Evolutionary conservation across 1,140 invertebrate genomes (phyloP).

Genomic region (Melipona quadrifasciata): DNA sequence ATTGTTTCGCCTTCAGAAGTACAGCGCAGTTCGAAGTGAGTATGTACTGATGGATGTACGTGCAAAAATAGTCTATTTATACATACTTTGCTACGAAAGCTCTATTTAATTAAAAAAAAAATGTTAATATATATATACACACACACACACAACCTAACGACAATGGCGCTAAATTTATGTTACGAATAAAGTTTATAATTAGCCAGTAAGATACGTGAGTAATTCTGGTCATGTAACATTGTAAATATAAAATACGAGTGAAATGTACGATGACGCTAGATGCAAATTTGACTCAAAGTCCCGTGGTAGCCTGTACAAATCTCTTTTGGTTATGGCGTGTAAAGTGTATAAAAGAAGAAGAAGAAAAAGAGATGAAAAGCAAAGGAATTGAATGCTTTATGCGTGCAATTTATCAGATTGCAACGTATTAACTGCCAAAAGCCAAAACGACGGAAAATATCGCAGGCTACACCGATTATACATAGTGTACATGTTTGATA

Average conservation of each 20-base stretch:
- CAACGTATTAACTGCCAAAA: not conserved
- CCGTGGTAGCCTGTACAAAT: conserved; percentile 49
- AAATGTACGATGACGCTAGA: conserved; percentile 47
- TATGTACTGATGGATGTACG: conserved; percentile 51
- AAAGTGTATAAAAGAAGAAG: conserved; percentile 47
- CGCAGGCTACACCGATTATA: conserved; percentile 54
- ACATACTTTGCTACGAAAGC: conserved; percentile 73
- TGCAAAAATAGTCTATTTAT: conserved; percentile 75
- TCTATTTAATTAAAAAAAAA: conserved; percentile 75
- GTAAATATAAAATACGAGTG: conserved; percentile 69
- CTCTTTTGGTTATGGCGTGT: conserved; percentile 43
- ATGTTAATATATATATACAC: conserved; percentile 71
- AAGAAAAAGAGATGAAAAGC: not conserved
- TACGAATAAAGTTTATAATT: conserved; percentile 73
- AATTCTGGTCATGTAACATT: conserved; percentile 78
- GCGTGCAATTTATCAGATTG: conserved; percentile 18
- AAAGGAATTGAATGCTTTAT: conserved; percentile 17
- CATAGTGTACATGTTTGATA: conserved; percentile 66
- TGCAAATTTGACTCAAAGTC: conserved; percentile 45
- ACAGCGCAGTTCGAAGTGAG: conserved; percentile 57
- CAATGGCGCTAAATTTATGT: conserved; percentile 69
- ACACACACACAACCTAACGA: conserved; percentile 51
- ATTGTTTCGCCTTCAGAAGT: conserved; percentile 54
- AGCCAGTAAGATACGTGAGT: conserved; percentile 75
- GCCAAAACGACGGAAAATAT: conserved; percentile 43